These are phyloP conservation scores for Argopecten irradians DNA, from an alignment of 1,140 invertebrate species.

Conservation along the genomic window DNA sequence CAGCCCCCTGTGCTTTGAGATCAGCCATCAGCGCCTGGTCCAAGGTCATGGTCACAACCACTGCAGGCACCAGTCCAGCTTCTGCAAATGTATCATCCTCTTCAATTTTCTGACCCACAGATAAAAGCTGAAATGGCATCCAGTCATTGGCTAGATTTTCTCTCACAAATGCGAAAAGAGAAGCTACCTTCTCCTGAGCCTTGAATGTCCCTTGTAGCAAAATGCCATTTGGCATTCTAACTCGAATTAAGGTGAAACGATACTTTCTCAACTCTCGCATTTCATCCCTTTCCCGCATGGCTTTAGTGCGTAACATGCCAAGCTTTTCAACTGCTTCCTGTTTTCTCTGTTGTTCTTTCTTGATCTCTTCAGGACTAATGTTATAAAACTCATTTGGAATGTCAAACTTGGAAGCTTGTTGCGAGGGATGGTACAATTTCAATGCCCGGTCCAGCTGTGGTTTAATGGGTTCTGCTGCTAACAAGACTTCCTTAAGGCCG, in stretches of 20 bases:
- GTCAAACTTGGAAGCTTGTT: constrained; percentile 80
- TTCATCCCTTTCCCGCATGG: constrained; percentile 93
- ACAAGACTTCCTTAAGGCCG: constrained; percentile 86
- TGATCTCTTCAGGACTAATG: constrained; percentile 88
- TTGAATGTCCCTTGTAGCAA: constrained; percentile 74
- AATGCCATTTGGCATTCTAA: constrained; percentile 88
- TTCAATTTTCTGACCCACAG: constrained; percentile 65
- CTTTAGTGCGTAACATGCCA: constrained; percentile 91
- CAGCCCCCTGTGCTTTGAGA: constrained; percentile 62
- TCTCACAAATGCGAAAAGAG: constrained; percentile 67
- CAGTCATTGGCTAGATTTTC: constrained; percentile 71
- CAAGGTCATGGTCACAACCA: constrained; percentile 73
- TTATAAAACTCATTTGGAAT: constrained; percentile 90
- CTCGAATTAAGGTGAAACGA: constrained; percentile 88
- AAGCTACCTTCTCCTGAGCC: constrained; percentile 67
- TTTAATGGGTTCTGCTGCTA: constrained; percentile 87
- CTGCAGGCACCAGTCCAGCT: constrained; percentile 73
- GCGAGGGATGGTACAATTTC: constrained; percentile 88
- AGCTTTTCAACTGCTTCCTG: constrained; percentile 86
- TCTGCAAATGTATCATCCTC: constrained; percentile 73
- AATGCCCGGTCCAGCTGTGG: constrained; percentile 90
- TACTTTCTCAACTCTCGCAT: constrained; percentile 87
- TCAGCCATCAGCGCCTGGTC: constrained; percentile 69
- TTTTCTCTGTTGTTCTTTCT: constrained; percentile 86
- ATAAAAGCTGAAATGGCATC: constrained; percentile 73